A percentile compares a stretch with the other conserved stretches of the same genome.
Evolutionary conservation across 2,797 vertebrate species (phyloP).

Genomic region (Sebastes nivosus): DNA sequence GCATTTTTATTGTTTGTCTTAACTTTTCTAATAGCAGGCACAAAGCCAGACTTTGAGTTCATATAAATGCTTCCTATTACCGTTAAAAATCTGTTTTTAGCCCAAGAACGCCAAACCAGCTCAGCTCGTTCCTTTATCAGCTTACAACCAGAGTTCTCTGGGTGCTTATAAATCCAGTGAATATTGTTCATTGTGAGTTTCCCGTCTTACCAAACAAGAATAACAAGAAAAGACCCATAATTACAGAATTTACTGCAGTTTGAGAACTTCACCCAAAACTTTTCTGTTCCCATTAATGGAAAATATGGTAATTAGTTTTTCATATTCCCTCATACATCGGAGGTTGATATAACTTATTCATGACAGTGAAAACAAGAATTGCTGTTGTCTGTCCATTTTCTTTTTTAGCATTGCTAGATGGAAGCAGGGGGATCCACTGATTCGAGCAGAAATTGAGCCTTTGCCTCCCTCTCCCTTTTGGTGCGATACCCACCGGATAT

Average conservation of each 20-base stretch:
- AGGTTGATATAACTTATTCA: constrained; percentile 82
- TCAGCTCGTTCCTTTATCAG: constrained; percentile 79
- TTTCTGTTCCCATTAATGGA: constrained; percentile 80
- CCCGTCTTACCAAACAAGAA: constrained; percentile 74
- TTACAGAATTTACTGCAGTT: constrained; percentile 81
- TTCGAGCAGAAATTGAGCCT: constrained; percentile 58
- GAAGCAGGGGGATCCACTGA: constrained; percentile 46
- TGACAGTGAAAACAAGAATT: constrained; percentile 73
- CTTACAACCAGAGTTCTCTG: constrained; percentile 76
- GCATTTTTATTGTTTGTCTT: constrained; percentile 75
- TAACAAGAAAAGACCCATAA: constrained; percentile 78
- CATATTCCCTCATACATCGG: constrained; percentile 70
- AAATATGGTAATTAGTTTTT: constrained; percentile 84
- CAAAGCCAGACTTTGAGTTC: constrained; percentile 68
- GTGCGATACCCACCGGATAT: constrained; percentile 68
- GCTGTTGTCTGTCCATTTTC: constrained; percentile 76
- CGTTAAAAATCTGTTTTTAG: constrained; percentile 75
- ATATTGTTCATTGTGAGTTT: constrained; percentile 76
- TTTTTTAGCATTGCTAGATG: constrained; percentile 38
- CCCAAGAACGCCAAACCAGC: constrained; percentile 67
- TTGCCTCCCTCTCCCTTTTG: constrained; percentile 47
- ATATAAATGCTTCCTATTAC: constrained; percentile 77
- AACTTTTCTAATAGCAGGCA: constrained; percentile 70
- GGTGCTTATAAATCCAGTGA: constrained; percentile 76
- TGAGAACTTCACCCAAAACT: constrained; percentile 75